Evolutionary conservation across 2,888 invertebrate species (phyloP), one percentile per base, ranked within the genome.

Genomic region (Gymnocheta viridis): DNA sequence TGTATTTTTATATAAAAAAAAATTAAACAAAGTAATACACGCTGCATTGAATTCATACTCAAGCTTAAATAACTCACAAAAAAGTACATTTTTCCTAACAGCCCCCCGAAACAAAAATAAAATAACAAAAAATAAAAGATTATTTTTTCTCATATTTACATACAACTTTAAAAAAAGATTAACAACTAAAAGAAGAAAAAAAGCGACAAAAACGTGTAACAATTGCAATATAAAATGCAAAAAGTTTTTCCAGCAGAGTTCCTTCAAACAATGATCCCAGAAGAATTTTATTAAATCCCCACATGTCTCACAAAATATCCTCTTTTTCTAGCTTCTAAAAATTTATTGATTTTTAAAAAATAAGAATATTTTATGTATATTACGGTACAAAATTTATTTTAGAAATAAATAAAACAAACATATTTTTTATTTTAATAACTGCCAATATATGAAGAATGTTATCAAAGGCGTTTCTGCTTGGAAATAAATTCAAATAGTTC

Each of bases 21-120:
- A 14, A 17, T 19, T 54, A 44, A 58, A 66, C 10, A 41, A 35
- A 32, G 2, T 10, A 58, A 41, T 22, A 27, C 41, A 64, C n/a
- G 54, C 56, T 62, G 60, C 41, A 56, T 19, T 6, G 9, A 64
- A 64, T 19, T 62, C 10, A 58, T 60, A 27, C 44, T 51, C 74
- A 77, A 77, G 58, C 72, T 72, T 38, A 72, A 72, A 66, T 54
- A 38, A 56, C 41, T 24, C 66, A 70, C 32, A 72, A 22, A 64
- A 77, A 77, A 77, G 32, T 58, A 69, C 74, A 76, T 35, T 64
- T 82, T 64, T 41, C 19, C 12, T 60, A 12, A 27, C 49, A 73
- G 19, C 58, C 32, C 22, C 17, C 2, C 0, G 4, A 17, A 60
- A 32, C 1, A 58, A 58, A 19, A 29, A 24, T 9, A 49, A 66